These are phyloP conservation scores for Lycaon pictus DNA, from an alignment of 2,113 vertebrate species.

Conservation along the genomic window DNA sequence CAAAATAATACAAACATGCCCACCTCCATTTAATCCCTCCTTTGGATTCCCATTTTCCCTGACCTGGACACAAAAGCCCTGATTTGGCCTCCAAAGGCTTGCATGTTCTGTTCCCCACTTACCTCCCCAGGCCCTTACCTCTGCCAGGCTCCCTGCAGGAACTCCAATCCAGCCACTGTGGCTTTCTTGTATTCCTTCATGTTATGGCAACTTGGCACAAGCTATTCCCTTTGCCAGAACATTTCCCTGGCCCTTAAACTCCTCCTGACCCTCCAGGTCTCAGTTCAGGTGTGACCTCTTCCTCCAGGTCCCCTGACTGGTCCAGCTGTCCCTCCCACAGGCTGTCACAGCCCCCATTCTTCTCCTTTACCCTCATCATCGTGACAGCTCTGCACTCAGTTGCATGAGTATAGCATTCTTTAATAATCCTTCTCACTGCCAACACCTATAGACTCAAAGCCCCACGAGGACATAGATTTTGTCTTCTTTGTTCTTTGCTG, in stretches of 20 bases:
- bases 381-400: no score
- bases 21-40: neutral
- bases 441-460: neutral
- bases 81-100: neutral
- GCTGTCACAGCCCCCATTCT: neutral
- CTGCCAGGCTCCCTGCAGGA: neutral
- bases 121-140: neutral
- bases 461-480: neutral
- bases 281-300: neutral
- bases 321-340: neutral
- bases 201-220: neutral
- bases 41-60: neutral
- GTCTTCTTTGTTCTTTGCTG: neutral
- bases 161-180: neutral
- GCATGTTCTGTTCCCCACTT: neutral
- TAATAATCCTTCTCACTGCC: neutral
- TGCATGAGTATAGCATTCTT: fast-evolving
- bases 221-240: neutral
- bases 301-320: neutral
- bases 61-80: neutral
- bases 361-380: neutral
- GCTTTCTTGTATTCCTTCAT: neutral
- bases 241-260: neutral
- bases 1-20: neutral
- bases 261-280: neutral